Evolutionary conservation across 2,113 vertebrate species (phyloP).

Genomic region (Pterocles burchelli): DNA sequence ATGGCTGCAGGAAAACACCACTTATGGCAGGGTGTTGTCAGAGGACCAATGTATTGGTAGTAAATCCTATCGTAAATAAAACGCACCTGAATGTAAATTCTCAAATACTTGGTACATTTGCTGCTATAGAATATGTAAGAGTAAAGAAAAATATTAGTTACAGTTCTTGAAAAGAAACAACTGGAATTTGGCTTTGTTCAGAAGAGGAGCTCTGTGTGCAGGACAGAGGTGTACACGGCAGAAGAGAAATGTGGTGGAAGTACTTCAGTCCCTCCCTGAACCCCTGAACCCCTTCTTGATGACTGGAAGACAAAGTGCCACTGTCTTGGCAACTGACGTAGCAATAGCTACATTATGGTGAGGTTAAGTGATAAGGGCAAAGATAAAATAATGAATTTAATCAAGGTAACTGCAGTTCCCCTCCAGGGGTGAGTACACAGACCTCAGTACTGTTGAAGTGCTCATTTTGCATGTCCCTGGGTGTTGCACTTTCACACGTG

Average conservation of each 20-base stretch:
- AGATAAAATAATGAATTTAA: not conserved
- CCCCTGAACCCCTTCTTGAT: not conserved
- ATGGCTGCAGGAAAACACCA: not conserved
- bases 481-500: rapidly evolving
- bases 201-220: not conserved
- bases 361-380: not conserved
- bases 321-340: not conserved
- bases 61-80: not conserved
- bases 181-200: not conserved
- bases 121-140: not conserved
- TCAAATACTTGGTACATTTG: not conserved
- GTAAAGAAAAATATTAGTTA: not conserved
- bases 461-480: not conserved
- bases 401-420: rapidly evolving
- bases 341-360: not conserved
- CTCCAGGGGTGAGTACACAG: not conserved
- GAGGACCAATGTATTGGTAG: not conserved
- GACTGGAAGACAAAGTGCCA: not conserved
- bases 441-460: not conserved
- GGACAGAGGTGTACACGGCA: not conserved
- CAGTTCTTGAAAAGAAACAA: not conserved
- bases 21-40: not conserved
- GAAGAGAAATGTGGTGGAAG: not conserved
- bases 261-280: not conserved
- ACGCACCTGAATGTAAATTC: not conserved